Evolutionary conservation across 2,797 vertebrate genomes (phyloP), one percentile per base, ranked within the genome.

Genomic region (Pipistrellus pipistrellus): DNA sequence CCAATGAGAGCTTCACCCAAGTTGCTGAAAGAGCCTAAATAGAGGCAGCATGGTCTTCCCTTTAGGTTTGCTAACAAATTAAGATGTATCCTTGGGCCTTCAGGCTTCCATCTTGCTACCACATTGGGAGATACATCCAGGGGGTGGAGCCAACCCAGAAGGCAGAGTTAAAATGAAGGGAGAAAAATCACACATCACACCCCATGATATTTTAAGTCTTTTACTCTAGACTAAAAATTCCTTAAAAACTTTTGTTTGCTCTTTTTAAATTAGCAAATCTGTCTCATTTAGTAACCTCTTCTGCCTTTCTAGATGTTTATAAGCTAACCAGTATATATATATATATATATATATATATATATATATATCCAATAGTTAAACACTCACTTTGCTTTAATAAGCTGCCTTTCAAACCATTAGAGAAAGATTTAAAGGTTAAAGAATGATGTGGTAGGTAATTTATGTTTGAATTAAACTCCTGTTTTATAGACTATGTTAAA

Each of bases 371-470:
- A 44, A 23, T 91, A 72, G 73, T 96, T 92, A 93, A 96, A 96
- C 62, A 94, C n/a, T 90, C 83, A 90, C 96, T 97, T 94, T 93
- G 72, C 94, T 95, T 93, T 96, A 95, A 96, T 96, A 95, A 94
- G 88, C 48, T 87, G 75, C 92, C 93, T 96, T 96, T 97, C 80
- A 95, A 91, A 62, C 80, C 85, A 92, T 95, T 95, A 96, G 88
- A 93, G 92, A 96, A 97, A 96, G 94, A 96, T 97, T 95, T 95
- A 93, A 88, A 97, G 95, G 90, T 95, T 96, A 94, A 96, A 96
- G 91, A 96, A 96, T 96, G 95, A 96, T 94, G 53, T 94, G 83
- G 83, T 77, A 76, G 91, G 57, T 97, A 86, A 97, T 96, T 96
- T 96, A 96, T 92, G 76, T 96, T 96, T 95, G 81, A 95, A 96